These are phyloP conservation scores for Siniperca undulata DNA, from an alignment of 2,797 vertebrate species.

Conservation along the genomic window DNA sequence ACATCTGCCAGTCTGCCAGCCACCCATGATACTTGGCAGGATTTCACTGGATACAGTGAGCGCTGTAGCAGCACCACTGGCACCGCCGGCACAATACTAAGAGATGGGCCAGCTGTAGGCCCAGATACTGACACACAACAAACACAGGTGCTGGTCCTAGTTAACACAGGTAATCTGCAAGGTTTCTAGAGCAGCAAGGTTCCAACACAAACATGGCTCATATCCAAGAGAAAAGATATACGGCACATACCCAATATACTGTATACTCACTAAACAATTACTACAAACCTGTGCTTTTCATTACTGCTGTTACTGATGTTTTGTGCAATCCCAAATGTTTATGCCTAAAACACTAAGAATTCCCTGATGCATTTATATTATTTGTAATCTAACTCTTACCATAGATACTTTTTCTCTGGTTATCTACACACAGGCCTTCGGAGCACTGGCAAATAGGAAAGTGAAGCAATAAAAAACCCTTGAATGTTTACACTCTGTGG, in stretches of 20 bases:
- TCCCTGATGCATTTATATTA: constrained; percentile 14
- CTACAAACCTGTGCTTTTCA: constrained; percentile 17
- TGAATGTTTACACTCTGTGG: constrained; percentile 49
- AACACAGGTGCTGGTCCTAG: constrained; percentile 55
- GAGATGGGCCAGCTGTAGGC: constrained; percentile 67
- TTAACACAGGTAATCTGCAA: constrained; percentile 62
- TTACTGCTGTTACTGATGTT: constrained; percentile 20
- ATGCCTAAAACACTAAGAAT: constrained; percentile 21
- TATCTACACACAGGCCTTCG: constrained; percentile 36
- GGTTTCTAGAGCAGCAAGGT: constrained; percentile 54
- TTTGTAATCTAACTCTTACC: constrained; percentile 28
- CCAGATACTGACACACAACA: constrained; percentile 63
- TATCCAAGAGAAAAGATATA: constrained; percentile 42
- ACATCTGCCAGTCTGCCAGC: constrained; percentile 67
- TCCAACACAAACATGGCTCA: constrained; percentile 54
- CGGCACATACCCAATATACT: constrained; percentile 5
- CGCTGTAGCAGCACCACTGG: constrained; percentile 62
- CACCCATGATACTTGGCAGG: constrained; percentile 77
- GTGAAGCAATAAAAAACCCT: constrained; percentile 39
- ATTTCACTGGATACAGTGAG: constrained; percentile 62
- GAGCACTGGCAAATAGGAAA: constrained; percentile 37
- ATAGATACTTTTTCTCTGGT: constrained; percentile 27
- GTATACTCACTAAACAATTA: constrained; percentile 43
- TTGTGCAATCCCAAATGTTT: constrained; percentile 24
- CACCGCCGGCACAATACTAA: constrained; percentile 50